Base-by-base conservation (phyloP, 2,113 vertebrate species). In the Solenodon paradoxus region DNA sequence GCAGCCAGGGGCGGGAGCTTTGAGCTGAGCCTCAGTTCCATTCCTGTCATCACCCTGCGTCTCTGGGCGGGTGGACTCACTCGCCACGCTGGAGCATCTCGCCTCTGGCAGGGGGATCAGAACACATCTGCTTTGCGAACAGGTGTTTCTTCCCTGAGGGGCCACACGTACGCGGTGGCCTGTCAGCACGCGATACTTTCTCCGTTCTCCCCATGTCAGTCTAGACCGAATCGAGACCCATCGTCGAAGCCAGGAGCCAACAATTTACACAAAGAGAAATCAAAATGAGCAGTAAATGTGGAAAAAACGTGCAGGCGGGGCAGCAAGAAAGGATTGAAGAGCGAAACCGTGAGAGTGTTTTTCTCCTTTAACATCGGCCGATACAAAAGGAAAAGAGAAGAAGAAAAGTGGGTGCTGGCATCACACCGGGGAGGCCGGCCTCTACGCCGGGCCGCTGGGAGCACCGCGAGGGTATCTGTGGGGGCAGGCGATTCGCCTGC, bases 161-260 rank as follows among this genome's bases (percentile, higher is more conserved):
- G n/a, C n/a, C n/a, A n/a, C n/a, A n/a, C n/a, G n/a, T n/a, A n/a
- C n/a, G n/a, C n/a, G n/a, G n/a, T n/a, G n/a, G n/a, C n/a, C n/a
- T n/a, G n/a, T n/a, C n/a, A n/a, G n/a, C n/a, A n/a, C n/a, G n/a
- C n/a, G 17, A 35, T 68, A 68, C 94, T 94, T 94, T 93, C 90
- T 93, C 63, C 49, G 38, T 92, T 96, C 96, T 96, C 92, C 89
- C 86, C 83, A 93, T 79, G 87, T 75, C 79, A 89, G 82, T 77
- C 49, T 49, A 75, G 95, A 68, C 94, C 93, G 96, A 93, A 95
- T 94, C 96, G 89, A 97, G 89, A 89, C 1, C 3, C 92, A 77
- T 49, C 10, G 0, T 66, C 0, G 3, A 82, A 87, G 63, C 96
- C 49, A 38, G 94, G 92, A 95, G 90, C 95, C 92, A 96, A 75